Conservation (phyloP, 2,888 invertebrate species). For the Harpagoxenus sublaevis region DNA sequence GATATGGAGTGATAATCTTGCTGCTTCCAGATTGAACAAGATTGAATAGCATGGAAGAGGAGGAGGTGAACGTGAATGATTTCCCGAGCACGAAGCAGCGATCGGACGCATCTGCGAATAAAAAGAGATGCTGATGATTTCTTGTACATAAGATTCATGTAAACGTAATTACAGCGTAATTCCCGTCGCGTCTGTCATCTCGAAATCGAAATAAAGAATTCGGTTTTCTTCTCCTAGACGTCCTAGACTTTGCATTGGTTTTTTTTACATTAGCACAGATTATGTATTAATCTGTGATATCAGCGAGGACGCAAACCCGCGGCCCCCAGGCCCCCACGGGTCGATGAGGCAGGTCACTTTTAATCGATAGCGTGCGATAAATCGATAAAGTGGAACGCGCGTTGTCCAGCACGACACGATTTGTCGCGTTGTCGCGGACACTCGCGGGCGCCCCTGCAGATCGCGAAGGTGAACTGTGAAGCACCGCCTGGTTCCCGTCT, state of each 20-base stretch:
- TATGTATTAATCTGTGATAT: no score
- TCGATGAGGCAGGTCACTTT: no score
- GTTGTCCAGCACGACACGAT: background rate
- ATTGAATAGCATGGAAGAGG: conserved; percentile 83
- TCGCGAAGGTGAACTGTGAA: no score
- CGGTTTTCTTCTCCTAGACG: background rate
- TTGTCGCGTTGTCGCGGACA: background rate
- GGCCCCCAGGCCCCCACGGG: background rate
- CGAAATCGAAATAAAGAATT: background rate
- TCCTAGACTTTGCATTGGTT: background rate
- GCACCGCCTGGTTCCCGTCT: background rate
- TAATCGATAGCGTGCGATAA: background rate
- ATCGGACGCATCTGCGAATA: conserved; percentile 64
- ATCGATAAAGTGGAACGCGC: background rate
- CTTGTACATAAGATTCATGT: background rate
- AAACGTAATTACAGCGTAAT: conserved; percentile 12
- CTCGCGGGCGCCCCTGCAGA: background rate
- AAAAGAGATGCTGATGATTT: conserved; percentile 67
- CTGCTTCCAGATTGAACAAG: conserved; percentile 81
- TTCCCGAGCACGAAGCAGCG: conserved; percentile 76
- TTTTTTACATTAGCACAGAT: background rate
- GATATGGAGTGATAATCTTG: conserved; percentile 10
- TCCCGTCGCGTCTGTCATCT: background rate
- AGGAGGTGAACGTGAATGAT: conserved; percentile 81
- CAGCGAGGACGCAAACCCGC: background rate